A percentile compares a stretch with the other conserved stretches of the same genome.
Evolutionary conservation across 1,140 invertebrate species (phyloP).

Genomic region (Zaprionus taronus): DNA sequence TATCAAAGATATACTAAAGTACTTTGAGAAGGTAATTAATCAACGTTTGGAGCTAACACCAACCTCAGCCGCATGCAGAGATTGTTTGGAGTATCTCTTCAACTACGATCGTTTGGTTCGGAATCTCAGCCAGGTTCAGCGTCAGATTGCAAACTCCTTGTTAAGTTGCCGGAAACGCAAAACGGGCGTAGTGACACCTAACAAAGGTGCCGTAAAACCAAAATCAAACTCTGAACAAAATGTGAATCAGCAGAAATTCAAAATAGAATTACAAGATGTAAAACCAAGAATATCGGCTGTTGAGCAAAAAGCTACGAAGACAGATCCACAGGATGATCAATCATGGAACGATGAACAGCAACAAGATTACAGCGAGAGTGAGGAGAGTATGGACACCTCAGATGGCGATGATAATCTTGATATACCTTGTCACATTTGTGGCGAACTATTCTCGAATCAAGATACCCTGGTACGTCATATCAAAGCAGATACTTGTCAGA

Average conservation of each 20-base stretch:
- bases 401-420: slow-evolving; percentile 55
- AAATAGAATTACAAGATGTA: background rate
- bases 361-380: slow-evolving; percentile 55
- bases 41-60: slow-evolving; percentile 60
- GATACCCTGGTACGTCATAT: slow-evolving; percentile 62
- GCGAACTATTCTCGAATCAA: slow-evolving; percentile 66
- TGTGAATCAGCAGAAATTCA: background rate
- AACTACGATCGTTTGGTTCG: slow-evolving; percentile 66
- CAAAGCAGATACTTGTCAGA: slow-evolving; percentile 68
- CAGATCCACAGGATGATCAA: slow-evolving; percentile 12
- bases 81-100: slow-evolving; percentile 67
- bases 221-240: slow-evolving; percentile 10
- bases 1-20: slow-evolving; percentile 68
- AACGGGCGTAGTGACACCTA: slow-evolving; percentile 11
- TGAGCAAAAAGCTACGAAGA: slow-evolving; percentile 19
- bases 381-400: slow-evolving; percentile 51
- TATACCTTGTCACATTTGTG: slow-evolving; percentile 66
- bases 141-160: slow-evolving; percentile 63
- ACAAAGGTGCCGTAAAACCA: slow-evolving; percentile 32
- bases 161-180: slow-evolving; percentile 57
- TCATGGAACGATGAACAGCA: slow-evolving; percentile 45
- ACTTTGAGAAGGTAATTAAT: slow-evolving; percentile 71
- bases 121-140: slow-evolving; percentile 69
- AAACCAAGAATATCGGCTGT: slow-evolving; percentile 5
- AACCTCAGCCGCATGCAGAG: slow-evolving; percentile 56